Evolutionary conservation across 2,113 vertebrate species (phyloP).

Genomic region (Osmerus eperlanus): DNA sequence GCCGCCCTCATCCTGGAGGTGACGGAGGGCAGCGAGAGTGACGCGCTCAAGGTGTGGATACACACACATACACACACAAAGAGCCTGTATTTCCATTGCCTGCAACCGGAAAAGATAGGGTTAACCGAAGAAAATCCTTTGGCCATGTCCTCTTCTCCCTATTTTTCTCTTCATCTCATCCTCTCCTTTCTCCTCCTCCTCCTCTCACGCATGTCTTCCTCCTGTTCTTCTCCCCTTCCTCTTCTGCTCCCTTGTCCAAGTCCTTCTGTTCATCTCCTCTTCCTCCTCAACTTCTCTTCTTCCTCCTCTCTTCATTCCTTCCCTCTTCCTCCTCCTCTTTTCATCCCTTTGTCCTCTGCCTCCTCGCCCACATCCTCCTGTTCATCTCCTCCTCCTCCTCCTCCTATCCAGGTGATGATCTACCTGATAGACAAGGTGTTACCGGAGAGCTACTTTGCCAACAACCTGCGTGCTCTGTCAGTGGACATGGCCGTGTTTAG

Average conservation of each 20-base stretch:
- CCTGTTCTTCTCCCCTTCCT: neutral
- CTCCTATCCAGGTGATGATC: conserved; percentile 88
- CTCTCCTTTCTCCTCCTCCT: too few species aligned
- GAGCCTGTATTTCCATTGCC: neutral
- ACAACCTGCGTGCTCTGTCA: conserved; percentile 92
- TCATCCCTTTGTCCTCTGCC: neutral
- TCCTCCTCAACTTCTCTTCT: neutral
- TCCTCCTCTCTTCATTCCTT: too few species aligned
- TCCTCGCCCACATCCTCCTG: too few species aligned
- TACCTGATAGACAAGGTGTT: conserved; percentile 98
- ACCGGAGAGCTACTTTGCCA: conserved; percentile 97
- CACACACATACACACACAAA: neutral
- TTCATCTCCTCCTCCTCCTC: neutral
- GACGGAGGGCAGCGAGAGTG: conserved; percentile 85
- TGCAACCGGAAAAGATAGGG: too few species aligned
- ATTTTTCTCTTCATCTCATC: too few species aligned
- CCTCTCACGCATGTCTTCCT: neutral
- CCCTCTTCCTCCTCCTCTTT: neutral
- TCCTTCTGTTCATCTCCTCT: neutral
- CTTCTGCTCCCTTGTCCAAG: neutral
- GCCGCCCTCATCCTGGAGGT: conserved; percentile 87
- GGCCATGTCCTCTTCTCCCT: too few species aligned
- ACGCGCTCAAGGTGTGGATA: conserved; percentile 78
- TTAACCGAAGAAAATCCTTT: too few species aligned
- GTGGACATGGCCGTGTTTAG: conserved; percentile 92